Percentiles rank a stretch among this genome's conserved stretches.
Evolutionary conservation across 2,113 vertebrate genomes (phyloP).

Genomic region (Cichladusa arquata): DNA sequence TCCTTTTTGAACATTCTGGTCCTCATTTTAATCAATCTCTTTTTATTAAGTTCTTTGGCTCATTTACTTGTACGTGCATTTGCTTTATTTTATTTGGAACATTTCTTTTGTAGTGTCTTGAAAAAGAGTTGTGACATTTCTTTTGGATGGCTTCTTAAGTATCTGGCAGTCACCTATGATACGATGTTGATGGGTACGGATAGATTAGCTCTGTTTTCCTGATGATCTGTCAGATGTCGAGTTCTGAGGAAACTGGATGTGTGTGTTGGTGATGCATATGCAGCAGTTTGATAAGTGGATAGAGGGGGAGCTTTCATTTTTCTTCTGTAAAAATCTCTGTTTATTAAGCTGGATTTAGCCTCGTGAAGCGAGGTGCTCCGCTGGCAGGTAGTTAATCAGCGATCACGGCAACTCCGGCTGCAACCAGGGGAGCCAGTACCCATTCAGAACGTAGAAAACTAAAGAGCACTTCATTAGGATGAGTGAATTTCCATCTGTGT

Average conservation of each 20-base stretch:
- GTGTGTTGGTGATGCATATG: constrained; percentile 54
- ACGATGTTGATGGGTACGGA: constrained; percentile 36
- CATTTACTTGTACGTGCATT: constrained; percentile 59
- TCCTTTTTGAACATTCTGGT: constrained; percentile 50
- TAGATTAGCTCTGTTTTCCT: constrained; percentile 64
- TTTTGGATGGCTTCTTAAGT: constrained; percentile 58
- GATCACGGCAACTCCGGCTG: neutral
- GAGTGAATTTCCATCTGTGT: constrained; percentile 43
- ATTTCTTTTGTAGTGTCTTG: constrained; percentile 60
- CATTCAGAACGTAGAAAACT: neutral
- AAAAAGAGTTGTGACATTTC: constrained; percentile 57
- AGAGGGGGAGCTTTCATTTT: constrained; percentile 36
- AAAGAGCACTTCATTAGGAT: constrained; percentile 54
- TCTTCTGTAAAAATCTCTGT: constrained; percentile 8
- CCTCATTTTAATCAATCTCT: constrained; percentile 65
- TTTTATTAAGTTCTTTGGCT: constrained; percentile 67
- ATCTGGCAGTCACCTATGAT: constrained; percentile 57
- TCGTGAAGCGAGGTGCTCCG: neutral
- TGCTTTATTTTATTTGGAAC: constrained; percentile 58
- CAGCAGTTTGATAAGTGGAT: constrained; percentile 53
- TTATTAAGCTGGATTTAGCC: constrained; percentile 50
- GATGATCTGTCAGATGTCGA: constrained; percentile 60
- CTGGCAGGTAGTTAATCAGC: constrained; percentile 48
- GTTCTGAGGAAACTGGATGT: constrained; percentile 52
- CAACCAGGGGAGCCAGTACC: neutral